Conservation (phyloP, 2,113 vertebrate species). For the Brachirus orientalis region DNA sequence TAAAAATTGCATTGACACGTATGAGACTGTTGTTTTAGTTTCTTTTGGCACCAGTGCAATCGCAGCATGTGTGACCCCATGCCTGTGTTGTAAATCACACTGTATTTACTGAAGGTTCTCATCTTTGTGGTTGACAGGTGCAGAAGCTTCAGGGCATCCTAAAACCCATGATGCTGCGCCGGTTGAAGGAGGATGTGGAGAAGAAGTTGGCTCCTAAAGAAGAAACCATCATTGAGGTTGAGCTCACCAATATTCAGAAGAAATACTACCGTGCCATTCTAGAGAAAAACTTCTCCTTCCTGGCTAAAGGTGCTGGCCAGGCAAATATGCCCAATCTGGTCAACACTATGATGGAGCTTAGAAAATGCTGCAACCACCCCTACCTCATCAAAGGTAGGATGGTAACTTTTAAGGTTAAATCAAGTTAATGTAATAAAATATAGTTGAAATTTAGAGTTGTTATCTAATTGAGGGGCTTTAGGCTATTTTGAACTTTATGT, state of each 20-base stretch:
- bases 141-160: constrained; percentile 97
- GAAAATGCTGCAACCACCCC: constrained; percentile 98
- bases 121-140: constrained; percentile 81
- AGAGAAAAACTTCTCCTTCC: constrained; percentile 98
- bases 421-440: background rate
- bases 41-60: background rate
- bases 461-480: too few species aligned
- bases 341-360: constrained; percentile 99
- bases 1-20: background rate
- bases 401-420: background rate
- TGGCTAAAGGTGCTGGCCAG: constrained; percentile 96
- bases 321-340: constrained; percentile 97
- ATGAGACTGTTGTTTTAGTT: background rate
- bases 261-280: constrained; percentile 98
- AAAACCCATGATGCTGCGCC: constrained; percentile 98
- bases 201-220: constrained; percentile 98
- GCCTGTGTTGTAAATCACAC: background rate
- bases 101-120: background rate
- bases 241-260: constrained; percentile 99
- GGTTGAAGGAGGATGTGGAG: constrained; percentile 98
- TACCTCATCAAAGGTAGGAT: constrained; percentile 98
- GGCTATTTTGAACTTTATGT: too few species aligned
- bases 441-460: background rate
- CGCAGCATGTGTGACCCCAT: background rate
- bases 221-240: constrained; percentile 98